Conservation (phyloP, 2,888 invertebrate species). For the Galerucella pusilla region DNA sequence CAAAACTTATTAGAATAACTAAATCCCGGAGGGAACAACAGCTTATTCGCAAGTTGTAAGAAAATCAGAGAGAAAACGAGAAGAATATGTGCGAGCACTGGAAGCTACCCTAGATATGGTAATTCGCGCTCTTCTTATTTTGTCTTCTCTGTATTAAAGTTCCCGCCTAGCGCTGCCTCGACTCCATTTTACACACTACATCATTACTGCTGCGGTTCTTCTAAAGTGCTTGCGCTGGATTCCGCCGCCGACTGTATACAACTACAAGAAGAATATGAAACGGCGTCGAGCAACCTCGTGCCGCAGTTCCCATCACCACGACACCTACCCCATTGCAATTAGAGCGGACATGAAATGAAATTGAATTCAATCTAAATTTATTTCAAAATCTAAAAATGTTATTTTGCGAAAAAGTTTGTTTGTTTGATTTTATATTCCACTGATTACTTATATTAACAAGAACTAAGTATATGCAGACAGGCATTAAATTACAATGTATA, state of each 20-base stretch:
- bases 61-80: slow-evolving; percentile 32
- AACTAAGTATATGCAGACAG: too few species aligned
- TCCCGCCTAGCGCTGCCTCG: slow-evolving; percentile 49
- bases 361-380: slow-evolving; percentile 4
- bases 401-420: not conserved
- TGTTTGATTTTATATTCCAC: not conserved
- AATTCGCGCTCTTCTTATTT: slow-evolving; percentile 34
- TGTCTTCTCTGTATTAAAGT: slow-evolving; percentile 37
- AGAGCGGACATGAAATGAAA: slow-evolving; percentile 5
- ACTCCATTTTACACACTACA: slow-evolving; percentile 55
- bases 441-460: not conserved
- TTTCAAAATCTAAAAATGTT: not conserved
- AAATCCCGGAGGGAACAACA: slow-evolving; percentile 24
- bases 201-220: slow-evolving; percentile 54
- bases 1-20: slow-evolving; percentile 31
- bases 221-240: slow-evolving; percentile 53
- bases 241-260: slow-evolving; percentile 42
- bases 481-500: too few species aligned
- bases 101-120: slow-evolving; percentile 28
- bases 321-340: slow-evolving; percentile 5
- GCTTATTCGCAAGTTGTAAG: slow-evolving; percentile 31
- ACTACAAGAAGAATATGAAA: slow-evolving; percentile 46
- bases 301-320: slow-evolving; percentile 11
- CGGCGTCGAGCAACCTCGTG: slow-evolving; percentile 15
- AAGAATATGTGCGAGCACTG: slow-evolving; percentile 29